Conservation (phyloP, 2,113 vertebrate species). For the Oostethus manadensis region DNA sequence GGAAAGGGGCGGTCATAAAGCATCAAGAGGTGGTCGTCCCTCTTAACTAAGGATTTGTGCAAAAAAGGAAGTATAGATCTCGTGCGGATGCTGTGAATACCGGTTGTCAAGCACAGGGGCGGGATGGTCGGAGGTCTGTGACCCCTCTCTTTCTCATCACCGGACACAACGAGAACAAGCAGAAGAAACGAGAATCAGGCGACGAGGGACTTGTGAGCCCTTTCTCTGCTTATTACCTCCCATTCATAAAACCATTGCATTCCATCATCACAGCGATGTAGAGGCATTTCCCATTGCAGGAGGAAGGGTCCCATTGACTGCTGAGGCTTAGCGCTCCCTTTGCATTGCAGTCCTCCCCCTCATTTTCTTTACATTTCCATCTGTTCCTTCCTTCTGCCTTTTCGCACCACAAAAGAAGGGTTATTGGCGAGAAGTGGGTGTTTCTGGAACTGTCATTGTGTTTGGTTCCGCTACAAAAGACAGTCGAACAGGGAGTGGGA, state of each 20-base stretch:
- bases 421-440: constrained; percentile 65
- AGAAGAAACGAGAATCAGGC: constrained; percentile 55
- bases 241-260: constrained; percentile 76
- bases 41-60: constrained; percentile 58
- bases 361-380: constrained; percentile 42
- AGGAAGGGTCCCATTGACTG: constrained; percentile 75
- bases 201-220: constrained; percentile 62
- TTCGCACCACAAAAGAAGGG: constrained; percentile 54
- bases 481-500: constrained; percentile 52
- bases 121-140: constrained; percentile 70
- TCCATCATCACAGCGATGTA: constrained; percentile 72
- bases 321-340: constrained; percentile 66
- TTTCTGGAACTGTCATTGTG: constrained; percentile 65
- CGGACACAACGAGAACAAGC: constrained; percentile 53
- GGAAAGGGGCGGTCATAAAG: constrained; percentile 52
- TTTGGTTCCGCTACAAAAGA: constrained; percentile 66
- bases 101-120: constrained; percentile 67
- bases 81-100: constrained; percentile 52
- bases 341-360: constrained; percentile 46
- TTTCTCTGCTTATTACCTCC: constrained; percentile 64
- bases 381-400: constrained; percentile 40
- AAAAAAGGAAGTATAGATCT: constrained; percentile 57
- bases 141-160: constrained; percentile 65
- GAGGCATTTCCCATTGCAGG: constrained; percentile 68
- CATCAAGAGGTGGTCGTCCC: constrained; percentile 57